A percentile compares a stretch with the other conserved stretches of the same genome.
Evolutionary conservation across 2,888 invertebrate genomes (phyloP).

Genomic region (Bursaphelenchus okinawaensis): DNA sequence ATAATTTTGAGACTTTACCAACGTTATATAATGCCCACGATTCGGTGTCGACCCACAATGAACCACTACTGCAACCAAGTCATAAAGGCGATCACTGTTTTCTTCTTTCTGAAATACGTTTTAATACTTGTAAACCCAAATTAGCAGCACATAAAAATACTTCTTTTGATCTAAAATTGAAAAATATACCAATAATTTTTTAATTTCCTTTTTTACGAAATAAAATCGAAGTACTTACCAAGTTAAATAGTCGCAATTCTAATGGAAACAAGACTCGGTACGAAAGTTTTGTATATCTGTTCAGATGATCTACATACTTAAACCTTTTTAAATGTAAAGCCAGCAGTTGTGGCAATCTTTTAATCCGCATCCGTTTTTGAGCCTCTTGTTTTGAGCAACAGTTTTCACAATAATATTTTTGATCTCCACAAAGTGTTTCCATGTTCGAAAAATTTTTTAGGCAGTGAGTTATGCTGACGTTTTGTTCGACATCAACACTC

Average conservation of each 20-base stretch:
- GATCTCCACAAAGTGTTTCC: slow-evolving; percentile 95
- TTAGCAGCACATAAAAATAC: not conserved
- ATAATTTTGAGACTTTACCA: slow-evolving; percentile 97
- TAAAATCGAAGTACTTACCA: slow-evolving; percentile 66
- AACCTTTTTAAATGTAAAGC: slow-evolving; percentile 88
- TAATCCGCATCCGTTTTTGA: slow-evolving; percentile 75
- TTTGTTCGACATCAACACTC: slow-evolving; percentile 98
- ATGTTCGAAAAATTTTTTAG: slow-evolving; percentile 77
- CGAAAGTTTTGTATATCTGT: slow-evolving; percentile 95
- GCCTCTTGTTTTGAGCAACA: slow-evolving; percentile 99
- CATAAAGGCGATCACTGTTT: slow-evolving; percentile 94
- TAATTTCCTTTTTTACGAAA: slow-evolving; percentile 11
- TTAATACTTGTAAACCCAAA: slow-evolving; percentile 10
- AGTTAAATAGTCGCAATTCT: slow-evolving; percentile 92
- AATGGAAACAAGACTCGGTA: slow-evolving; percentile 97
- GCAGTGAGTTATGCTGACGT: slow-evolving; percentile 97
- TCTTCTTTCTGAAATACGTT: slow-evolving; percentile 80
- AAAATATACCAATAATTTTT: too few species aligned
- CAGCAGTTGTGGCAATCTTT: slow-evolving; percentile 92
- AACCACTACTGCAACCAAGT: slow-evolving; percentile 96
- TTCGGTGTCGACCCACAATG: slow-evolving; percentile 99
- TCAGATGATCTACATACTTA: slow-evolving; percentile 83
- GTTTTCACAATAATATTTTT: slow-evolving; percentile 98
- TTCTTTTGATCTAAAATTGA: not conserved
- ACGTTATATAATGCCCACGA: slow-evolving; percentile 97